Evolutionary conservation across 2,797 vertebrate species (phyloP).

Genomic region (Thamnophis elegans): DNA sequence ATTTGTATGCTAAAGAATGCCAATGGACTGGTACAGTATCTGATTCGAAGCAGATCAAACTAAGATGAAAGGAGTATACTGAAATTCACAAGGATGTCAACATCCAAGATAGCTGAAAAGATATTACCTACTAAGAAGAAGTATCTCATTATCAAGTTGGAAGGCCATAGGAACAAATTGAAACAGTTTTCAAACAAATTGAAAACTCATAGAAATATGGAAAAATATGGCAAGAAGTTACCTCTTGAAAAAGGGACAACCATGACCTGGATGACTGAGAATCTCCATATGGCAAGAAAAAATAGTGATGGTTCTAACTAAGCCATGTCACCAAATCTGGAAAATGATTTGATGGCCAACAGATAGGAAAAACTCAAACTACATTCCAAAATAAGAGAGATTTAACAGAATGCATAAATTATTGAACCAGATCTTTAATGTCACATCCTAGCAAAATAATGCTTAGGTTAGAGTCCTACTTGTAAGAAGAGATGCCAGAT

Average conservation of each 20-base stretch:
- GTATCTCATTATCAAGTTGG: not conserved
- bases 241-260: not conserved
- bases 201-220: not conserved
- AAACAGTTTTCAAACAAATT: not conserved
- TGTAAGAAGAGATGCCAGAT: not conserved
- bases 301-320: not conserved
- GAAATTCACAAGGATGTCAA: not conserved
- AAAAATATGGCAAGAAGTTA: not conserved
- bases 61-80: not conserved
- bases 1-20: not conserved
- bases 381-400: not conserved
- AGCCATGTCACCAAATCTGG: not conserved
- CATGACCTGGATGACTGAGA: not conserved
- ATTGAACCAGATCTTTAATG: not conserved
- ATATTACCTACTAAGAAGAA: not conserved
- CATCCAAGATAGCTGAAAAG: not conserved
- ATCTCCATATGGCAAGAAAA: not conserved
- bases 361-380: not conserved
- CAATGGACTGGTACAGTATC: not conserved
- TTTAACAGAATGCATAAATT: not conserved
- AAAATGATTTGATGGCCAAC: not conserved
- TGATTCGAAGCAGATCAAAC: not conserved
- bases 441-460: not conserved
- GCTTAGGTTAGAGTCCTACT: not conserved
- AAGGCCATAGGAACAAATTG: not conserved